Evolutionary conservation across 2,113 vertebrate genomes (phyloP).

Genomic region (Muntiacus reevesi): DNA sequence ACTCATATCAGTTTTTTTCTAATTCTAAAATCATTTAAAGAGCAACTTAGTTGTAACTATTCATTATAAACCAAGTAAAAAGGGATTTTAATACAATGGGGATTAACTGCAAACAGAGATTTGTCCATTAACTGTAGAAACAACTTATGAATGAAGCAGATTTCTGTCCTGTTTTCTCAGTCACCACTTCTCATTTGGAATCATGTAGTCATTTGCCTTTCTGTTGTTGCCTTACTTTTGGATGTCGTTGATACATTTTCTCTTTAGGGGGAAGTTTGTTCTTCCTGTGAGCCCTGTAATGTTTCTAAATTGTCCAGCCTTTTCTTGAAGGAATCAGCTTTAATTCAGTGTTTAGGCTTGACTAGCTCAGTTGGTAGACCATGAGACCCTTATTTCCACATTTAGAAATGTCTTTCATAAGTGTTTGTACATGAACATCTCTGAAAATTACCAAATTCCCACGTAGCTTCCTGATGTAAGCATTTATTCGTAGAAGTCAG

Average conservation of each 20-base stretch:
- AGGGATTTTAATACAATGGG: neutral
- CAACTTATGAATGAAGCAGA: neutral
- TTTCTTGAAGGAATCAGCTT: neutral
- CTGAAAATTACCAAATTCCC: neutral
- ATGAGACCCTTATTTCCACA: conserved; percentile 77
- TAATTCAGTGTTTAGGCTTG: neutral
- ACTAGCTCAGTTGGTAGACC: conserved; percentile 82
- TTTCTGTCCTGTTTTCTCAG: neutral
- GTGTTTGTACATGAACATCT: neutral
- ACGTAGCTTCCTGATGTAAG: accelerated
- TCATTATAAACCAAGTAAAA: neutral
- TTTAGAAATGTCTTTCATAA: neutral
- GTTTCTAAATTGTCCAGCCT: neutral
- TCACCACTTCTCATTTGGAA: neutral
- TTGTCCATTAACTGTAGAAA: neutral
- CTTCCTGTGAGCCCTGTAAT: neutral
- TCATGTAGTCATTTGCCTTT: neutral
- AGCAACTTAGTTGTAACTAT: neutral
- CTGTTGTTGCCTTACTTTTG: neutral
- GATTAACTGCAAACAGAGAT: neutral
- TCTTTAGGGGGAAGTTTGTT: neutral
- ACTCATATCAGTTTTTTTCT: neutral
- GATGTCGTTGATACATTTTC: neutral
- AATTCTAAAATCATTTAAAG: neutral
- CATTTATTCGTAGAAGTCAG: neutral